Base-by-base conservation (phyloP, 1,140 invertebrate genomes). In the Sipha flava region DNA sequence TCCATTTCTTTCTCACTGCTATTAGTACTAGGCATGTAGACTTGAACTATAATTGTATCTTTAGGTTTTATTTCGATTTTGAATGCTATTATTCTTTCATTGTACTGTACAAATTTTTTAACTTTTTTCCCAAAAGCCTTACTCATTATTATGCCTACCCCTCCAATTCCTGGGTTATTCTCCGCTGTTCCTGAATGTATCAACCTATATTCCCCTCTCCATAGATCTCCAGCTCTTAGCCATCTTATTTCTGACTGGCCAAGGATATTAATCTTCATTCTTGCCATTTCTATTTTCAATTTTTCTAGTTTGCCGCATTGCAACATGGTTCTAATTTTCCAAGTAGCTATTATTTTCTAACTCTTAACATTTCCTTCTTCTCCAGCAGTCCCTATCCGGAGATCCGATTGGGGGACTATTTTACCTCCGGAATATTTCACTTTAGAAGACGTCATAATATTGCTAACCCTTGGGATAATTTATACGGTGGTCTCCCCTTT, bases 1-100 rank as follows among this genome's bases (percentile, higher is more conserved):
- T 84, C 81, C 18, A 84, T 81, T 83, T 82, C 75, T 31, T 37
- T 34, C 26, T 84, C 81, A 18, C 73, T 5, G 10, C 54, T 81
- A 45, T 84, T 81, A 14, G 75, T 59, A 2, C 83, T 85, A 12
- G 84, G 83, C 6, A 83, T 84, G 77, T 85, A 85, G 9, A 83
- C 80, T 80, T 84, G 84, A 40, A 85, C 83, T 10, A 85, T 81
- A 57, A 84, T 84, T 1, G 83, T 82, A 40, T 80, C 82, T 14
- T 43, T 57, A 34, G 59, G 79, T 54, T 75, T 82, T 7, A 82
- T 68, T 16, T 80, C 10, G 12, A 82, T 37, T 21, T 81, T 40
- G 1, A 79, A 47, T 47, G 81, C 29, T 47, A 83, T 80, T 18
- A 82, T 31, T 62, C 83, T 79, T 43, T 82, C 80, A 52, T 52